Percentiles rank a stretch among this genome's conserved stretches.
Evolutionary conservation across 2,888 invertebrate genomes (phyloP).

Genomic region (Pedicia rivosa): DNA sequence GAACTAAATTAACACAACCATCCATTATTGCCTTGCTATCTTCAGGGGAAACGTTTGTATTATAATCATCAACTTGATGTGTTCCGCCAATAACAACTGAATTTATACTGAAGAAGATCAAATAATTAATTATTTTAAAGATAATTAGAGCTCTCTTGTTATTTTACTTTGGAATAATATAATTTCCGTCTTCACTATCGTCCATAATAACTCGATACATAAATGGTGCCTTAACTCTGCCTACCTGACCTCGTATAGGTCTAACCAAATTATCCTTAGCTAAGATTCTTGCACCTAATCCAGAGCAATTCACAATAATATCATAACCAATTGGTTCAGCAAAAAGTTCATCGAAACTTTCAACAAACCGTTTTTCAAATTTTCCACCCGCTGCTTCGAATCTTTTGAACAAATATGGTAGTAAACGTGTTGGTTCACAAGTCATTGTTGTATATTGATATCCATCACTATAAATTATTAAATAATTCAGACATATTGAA

Average conservation of each 20-base stretch:
- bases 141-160: background rate
- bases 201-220: slow-evolving; percentile 40
- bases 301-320: slow-evolving; percentile 66
- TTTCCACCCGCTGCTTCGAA: slow-evolving; percentile 44
- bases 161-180: slow-evolving; percentile 62
- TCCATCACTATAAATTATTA: slow-evolving; percentile 36
- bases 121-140: background rate
- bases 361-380: slow-evolving; percentile 34
- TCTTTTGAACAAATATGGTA: slow-evolving; percentile 47
- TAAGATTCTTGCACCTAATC: slow-evolving; percentile 45
- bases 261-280: slow-evolving; percentile 42
- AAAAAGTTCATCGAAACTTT: slow-evolving; percentile 34
- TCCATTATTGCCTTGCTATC: slow-evolving; percentile 45
- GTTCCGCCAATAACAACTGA: slow-evolving; percentile 62
- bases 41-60: slow-evolving; percentile 30
- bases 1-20: slow-evolving; percentile 43
- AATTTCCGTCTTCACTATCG: slow-evolving; percentile 42
- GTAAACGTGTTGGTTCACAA: slow-evolving; percentile 44
- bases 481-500: no score
- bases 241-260: slow-evolving; percentile 62
- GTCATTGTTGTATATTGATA: slow-evolving; percentile 48
- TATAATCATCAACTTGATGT: slow-evolving; percentile 46
- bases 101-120: slow-evolving; percentile 33
- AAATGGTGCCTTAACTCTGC: slow-evolving; percentile 53
- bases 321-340: slow-evolving; percentile 37